Evolutionary conservation across 2,888 invertebrate species (phyloP).

Genomic region (Agonopterix subpropinquella): DNA sequence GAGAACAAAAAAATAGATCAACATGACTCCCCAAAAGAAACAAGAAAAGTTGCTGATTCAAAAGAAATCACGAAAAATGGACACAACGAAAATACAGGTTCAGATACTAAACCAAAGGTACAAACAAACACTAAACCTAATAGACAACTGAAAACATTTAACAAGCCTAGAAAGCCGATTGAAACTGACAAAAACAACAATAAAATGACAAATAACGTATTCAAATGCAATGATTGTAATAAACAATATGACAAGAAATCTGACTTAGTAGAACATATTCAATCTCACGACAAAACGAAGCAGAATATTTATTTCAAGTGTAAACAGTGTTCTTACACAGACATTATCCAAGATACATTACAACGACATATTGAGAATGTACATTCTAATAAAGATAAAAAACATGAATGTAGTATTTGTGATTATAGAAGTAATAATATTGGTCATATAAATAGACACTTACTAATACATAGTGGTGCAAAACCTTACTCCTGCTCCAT

Average conservation of each 20-base stretch:
- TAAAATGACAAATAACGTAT: neutral
- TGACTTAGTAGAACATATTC: neutral
- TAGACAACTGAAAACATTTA: neutral
- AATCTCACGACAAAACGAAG: neutral
- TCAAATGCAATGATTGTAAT: neutral
- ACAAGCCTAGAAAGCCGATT: neutral
- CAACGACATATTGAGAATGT: neutral
- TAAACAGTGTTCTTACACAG: neutral
- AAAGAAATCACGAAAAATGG: neutral
- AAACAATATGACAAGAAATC: neutral
- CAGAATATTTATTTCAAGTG: neutral
- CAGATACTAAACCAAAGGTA: neutral
- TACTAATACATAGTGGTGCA: conserved; percentile 5
- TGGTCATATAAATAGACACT: conserved; percentile 6
- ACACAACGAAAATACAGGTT: neutral
- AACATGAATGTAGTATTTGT: neutral
- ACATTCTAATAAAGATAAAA: neutral
- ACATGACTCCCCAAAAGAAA: no score
- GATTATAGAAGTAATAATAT: neutral
- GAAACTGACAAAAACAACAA: neutral
- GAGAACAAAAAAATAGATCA: no score
- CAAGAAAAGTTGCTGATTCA: neutral
- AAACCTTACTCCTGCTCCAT: neutral
- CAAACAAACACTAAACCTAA: neutral
- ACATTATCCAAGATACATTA: neutral